phyloP scores from a whole-genome alignment of 2,797 vertebrate genomes.

The Gobio occitaniae region DNA sequence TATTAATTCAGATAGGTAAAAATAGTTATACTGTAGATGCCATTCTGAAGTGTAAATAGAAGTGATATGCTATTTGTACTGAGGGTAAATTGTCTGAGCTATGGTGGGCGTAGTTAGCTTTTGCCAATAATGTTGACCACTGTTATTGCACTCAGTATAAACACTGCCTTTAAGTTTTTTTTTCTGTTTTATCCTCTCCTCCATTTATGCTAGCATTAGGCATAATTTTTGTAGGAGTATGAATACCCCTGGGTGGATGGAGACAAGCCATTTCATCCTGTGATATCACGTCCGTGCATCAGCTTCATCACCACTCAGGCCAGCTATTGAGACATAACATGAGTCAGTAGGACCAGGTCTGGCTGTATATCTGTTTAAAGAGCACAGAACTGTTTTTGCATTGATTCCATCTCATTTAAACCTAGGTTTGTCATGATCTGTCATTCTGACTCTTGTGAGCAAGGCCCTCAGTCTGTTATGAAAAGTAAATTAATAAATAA shows the following conservation, averaged over 20 bases:
- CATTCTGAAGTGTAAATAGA: conserved; percentile 1
- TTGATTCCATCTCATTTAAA: conserved; percentile 34
- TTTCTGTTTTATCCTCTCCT: not conserved
- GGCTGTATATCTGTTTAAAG: conserved; percentile 30
- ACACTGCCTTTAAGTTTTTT: not conserved
- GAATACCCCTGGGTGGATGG: conserved; percentile 11
- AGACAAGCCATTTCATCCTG: conserved; percentile 12
- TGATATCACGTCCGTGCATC: conserved; percentile 22
- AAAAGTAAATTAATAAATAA: conserved; percentile 34
- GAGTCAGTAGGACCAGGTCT: conserved; percentile 36
- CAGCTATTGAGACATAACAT: conserved; percentile 45
- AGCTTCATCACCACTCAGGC: conserved; percentile 22
- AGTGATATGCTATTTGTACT: not conserved
- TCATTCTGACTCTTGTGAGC: conserved; percentile 11
- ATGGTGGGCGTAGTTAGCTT: not conserved
- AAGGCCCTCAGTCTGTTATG: conserved; percentile 23
- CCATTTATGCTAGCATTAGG: not conserved
- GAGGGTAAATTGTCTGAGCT: not conserved
- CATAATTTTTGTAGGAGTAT: conserved; percentile 1
- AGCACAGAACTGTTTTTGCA: conserved; percentile 35
- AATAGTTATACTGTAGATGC: not conserved
- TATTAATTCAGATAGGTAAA: not conserved
- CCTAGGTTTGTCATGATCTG: conserved; percentile 29
- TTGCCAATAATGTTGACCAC: not conserved
- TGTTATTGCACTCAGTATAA: not conserved